Base-by-base conservation (phyloP, 2,797 vertebrate species). In the Rhadinocentrus ornatus region DNA sequence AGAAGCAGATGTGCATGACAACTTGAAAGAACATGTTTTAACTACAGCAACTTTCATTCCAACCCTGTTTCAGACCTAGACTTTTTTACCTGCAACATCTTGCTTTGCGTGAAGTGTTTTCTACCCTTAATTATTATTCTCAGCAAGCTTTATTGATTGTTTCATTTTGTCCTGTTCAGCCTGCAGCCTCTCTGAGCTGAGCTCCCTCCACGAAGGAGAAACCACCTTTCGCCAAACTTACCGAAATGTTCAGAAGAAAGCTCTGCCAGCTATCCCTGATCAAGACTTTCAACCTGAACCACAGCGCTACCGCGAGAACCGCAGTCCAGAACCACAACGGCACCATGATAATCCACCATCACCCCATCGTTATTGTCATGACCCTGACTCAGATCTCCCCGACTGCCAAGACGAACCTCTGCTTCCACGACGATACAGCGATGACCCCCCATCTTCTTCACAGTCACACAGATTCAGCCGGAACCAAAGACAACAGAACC, bases 191-290 rank as follows among this genome's bases (percentile, higher is more conserved):
- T 99, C 97, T 0, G 97, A 99, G 88, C 94, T 99, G 68, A 99
- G 96, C 81, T 99, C 97, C 5, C 93, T 99, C 71, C 98, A 99
- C 0, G 96, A 99, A 0, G 96, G 94, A 2, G 96, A 96, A 71
- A 58, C 88, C 1, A 93, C 86, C 54, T 97, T 96, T 83, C 95
- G 92, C 22, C 96, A 97, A 77, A 92, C 95, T 6, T 97, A 95
- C 85, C 93, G 95, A 20, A 96, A 95, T 68, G 88, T 93, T 26
- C 94, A 96, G 71, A 95, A 94, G 85, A 97, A 97, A 69, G 95
- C 95, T 10, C 92, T 99, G 62, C 96, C 97, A 0, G 79, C 95
- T 60, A 94, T 97, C 0, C 94, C 93, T 12, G 96, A 97, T 78
- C 54, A 93, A 32, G 94, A 96, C 27, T 89, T 90, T 3, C 93